phyloP scores from a whole-genome alignment of 2,888 invertebrate species.

The Plagiodera versicolora region DNA sequence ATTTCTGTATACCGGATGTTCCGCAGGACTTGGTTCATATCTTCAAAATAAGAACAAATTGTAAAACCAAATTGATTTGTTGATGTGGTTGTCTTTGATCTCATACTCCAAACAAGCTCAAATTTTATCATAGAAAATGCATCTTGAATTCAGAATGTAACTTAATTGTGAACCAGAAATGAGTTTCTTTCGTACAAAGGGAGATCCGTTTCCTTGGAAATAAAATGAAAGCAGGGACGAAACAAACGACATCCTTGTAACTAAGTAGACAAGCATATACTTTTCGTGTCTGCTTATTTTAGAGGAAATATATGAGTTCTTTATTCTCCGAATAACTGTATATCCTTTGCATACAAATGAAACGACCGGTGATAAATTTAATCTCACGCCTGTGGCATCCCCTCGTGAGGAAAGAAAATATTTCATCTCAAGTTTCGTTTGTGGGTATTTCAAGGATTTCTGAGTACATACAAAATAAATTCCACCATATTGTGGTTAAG shows the following conservation, averaged over 20 bases:
- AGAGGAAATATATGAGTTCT: conserved; percentile 38
- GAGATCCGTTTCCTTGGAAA: conserved; percentile 35
- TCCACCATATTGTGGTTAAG: too few relatives aligned
- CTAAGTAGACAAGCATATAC: conserved; percentile 40
- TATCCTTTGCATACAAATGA: conserved; percentile 40
- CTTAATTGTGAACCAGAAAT: conserved; percentile 36
- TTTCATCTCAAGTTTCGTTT: neutral
- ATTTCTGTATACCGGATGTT: too few relatives aligned
- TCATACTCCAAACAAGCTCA: too few relatives aligned
- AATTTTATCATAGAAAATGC: too few relatives aligned
- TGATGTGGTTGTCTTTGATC: too few relatives aligned
- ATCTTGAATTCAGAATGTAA: conserved; percentile 26
- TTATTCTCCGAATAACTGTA: conserved; percentile 39
- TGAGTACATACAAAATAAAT: too few relatives aligned
- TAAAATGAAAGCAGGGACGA: conserved; percentile 34
- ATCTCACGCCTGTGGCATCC: conserved; percentile 3
- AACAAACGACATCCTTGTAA: conserved; percentile 39
- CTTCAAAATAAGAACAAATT: too few relatives aligned
- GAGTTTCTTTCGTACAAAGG: conserved; percentile 29
- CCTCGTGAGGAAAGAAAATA: neutral
- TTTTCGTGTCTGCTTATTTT: conserved; percentile 41
- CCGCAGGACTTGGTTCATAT: too few relatives aligned
- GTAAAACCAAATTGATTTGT: too few relatives aligned
- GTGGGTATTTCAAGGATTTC: neutral
- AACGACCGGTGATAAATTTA: conserved; percentile 37